phyloP scores from a whole-genome alignment of 2,888 invertebrate species.

The Drosophila niveifrons region DNA sequence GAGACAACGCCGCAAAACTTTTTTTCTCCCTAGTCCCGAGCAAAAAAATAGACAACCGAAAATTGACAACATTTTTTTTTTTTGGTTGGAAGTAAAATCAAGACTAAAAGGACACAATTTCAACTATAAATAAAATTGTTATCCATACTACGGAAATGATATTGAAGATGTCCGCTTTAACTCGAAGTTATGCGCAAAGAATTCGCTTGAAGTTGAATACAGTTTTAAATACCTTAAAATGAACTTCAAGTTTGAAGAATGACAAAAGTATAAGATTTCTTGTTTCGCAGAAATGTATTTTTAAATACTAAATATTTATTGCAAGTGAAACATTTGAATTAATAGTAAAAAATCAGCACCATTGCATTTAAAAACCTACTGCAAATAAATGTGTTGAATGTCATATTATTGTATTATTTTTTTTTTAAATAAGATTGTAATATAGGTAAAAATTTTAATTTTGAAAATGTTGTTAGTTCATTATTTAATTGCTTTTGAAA shows the following conservation, averaged over 20 bases:
- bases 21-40: slow-evolving; percentile 38
- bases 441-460: too few relatives aligned
- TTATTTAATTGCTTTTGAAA: neutral
- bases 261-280: too few relatives aligned
- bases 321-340: too few relatives aligned
- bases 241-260: too few relatives aligned
- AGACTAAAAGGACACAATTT: slow-evolving; percentile 52
- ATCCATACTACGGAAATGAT: slow-evolving; percentile 47
- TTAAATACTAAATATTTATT: too few relatives aligned
- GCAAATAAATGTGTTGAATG: too few relatives aligned
- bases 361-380: too few relatives aligned
- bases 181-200: slow-evolving; percentile 19
- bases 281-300: too few relatives aligned
- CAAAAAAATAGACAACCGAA: slow-evolving; percentile 13
- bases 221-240: slow-evolving; percentile 7
- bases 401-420: too few relatives aligned
- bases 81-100: slow-evolving; percentile 43
- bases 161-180: slow-evolving; percentile 32
- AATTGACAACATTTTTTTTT: slow-evolving; percentile 60
- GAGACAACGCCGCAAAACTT: slow-evolving; percentile 64
- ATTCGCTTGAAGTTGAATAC: slow-evolving; percentile 11
- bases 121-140: slow-evolving; percentile 64
- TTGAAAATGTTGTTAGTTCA: too few relatives aligned
- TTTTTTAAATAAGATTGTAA: too few relatives aligned
- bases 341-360: too few relatives aligned